Conservation (phyloP, 2,113 vertebrate species). For the Thunnus maccoyii region DNA sequence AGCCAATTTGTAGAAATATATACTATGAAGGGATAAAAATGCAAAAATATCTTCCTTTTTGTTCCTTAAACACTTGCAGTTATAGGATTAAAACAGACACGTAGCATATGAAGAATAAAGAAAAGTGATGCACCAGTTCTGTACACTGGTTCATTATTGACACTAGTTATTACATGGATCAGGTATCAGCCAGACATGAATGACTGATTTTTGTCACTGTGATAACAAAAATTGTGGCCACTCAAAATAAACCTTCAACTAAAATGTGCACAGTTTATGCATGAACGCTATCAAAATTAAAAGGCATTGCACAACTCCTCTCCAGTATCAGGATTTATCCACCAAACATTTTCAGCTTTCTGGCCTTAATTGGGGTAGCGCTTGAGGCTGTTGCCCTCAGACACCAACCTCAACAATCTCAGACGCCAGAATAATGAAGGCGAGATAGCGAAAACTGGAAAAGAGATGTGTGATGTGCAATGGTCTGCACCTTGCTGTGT, state of each 20-base stretch:
- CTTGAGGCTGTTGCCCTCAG: neutral
- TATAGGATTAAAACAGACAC: neutral
- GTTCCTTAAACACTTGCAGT: neutral
- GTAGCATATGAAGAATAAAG: neutral
- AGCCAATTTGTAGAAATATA: neutral
- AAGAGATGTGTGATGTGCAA: too few relatives aligned
- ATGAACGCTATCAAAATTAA: too few relatives aligned
- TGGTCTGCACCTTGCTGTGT: neutral
- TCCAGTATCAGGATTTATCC: neutral
- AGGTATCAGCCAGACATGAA: neutral
- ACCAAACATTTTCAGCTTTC: neutral
- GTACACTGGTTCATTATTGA: neutral
- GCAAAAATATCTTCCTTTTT: neutral
- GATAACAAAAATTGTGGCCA: neutral
- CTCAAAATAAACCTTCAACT: neutral
- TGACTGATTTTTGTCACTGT: too few relatives aligned
- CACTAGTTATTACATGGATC: too few relatives aligned
- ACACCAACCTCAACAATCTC: constrained; percentile 2
- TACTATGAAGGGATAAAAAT: neutral
- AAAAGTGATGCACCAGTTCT: neutral
- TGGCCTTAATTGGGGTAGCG: neutral
- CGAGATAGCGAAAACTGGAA: too few relatives aligned
- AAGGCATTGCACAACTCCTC: neutral
- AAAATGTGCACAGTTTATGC: neutral
- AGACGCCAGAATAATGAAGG: neutral